A percentile compares a stretch with the other conserved stretches of the same genome.
Conservation (phyloP, 2,113 vertebrate species). For the Myotis davidii region DNA sequence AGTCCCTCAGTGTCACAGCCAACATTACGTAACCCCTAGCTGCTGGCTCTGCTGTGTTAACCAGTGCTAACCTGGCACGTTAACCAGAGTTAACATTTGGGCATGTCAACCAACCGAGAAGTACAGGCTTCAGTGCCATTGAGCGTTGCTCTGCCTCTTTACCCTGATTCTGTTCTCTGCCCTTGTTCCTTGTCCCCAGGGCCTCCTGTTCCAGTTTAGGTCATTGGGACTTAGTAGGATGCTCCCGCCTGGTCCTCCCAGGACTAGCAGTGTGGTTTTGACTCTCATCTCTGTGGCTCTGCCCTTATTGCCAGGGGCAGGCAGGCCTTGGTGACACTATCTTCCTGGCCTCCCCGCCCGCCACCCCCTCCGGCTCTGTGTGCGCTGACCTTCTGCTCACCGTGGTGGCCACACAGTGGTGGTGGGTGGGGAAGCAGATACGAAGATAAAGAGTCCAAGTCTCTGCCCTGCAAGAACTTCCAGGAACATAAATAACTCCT, state of each 20-base stretch:
- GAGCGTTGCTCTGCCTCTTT: not conserved
- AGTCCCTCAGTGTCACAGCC: not conserved
- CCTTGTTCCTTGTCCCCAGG: not conserved
- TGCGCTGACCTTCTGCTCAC: not conserved
- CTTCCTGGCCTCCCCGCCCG: not conserved
- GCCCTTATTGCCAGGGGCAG: not conserved
- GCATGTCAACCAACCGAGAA: not conserved
- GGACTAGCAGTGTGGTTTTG: not conserved
- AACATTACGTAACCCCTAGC: not conserved
- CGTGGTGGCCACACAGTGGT: not conserved
- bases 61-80: not conserved
- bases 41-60: not conserved
- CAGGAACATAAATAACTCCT: not conserved
- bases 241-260: not conserved
- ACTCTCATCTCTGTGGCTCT: not conserved
- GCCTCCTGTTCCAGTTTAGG: not conserved
- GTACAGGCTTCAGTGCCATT: not conserved
- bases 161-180: slow-evolving; percentile 4
- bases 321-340: not conserved
- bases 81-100: not conserved
- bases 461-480: slow-evolving; percentile 5
- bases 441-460: not conserved
- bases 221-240: not conserved
- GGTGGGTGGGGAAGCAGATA: not conserved
- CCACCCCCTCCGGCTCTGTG: fast-evolving